phyloP scores from a whole-genome alignment of 2,888 invertebrate genomes.

The Drosophila incognita region DNA sequence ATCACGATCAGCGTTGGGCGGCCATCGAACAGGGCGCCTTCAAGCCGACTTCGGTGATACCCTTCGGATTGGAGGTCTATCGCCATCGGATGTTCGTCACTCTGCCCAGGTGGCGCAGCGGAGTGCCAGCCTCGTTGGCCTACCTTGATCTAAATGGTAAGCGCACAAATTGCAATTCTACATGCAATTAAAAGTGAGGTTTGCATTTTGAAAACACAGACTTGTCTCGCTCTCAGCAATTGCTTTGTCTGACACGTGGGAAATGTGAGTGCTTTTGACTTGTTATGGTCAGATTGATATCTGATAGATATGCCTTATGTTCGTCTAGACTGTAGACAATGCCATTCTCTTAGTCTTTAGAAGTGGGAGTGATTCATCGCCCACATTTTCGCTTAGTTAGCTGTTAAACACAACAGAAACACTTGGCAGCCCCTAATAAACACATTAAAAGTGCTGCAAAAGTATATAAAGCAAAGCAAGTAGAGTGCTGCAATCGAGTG shows the following conservation, averaged over 20 bases:
- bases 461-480: constrained; percentile 1
- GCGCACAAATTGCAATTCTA: constrained; percentile 26
- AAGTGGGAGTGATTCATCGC: constrained; percentile 5
- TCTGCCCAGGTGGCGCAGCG: constrained; percentile 90
- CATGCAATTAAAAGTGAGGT: constrained; percentile 6
- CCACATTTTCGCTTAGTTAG: constrained; percentile 41
- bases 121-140: constrained; percentile 91
- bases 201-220: constrained; percentile 2
- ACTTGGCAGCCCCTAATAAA: constrained; percentile 21
- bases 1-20: constrained; percentile 86
- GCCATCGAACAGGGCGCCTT: constrained; percentile 88
- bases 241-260: constrained; percentile 45
- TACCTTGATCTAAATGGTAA: constrained; percentile 90
- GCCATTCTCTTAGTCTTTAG: constrained; percentile 38
- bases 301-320: constrained; percentile 10
- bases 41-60: constrained; percentile 90
- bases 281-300: neutral
- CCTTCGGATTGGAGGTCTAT: constrained; percentile 90
- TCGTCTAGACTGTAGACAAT: constrained; percentile 29
- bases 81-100: constrained; percentile 89
- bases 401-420: constrained; percentile 16
- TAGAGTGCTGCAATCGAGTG: neutral
- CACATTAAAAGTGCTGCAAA: constrained; percentile 26
- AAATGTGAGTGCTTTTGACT: constrained; percentile 6
- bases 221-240: constrained; percentile 19